Conservation (phyloP, 1,140 invertebrate genomes). For the Ceratosolen fusciceps region DNA sequence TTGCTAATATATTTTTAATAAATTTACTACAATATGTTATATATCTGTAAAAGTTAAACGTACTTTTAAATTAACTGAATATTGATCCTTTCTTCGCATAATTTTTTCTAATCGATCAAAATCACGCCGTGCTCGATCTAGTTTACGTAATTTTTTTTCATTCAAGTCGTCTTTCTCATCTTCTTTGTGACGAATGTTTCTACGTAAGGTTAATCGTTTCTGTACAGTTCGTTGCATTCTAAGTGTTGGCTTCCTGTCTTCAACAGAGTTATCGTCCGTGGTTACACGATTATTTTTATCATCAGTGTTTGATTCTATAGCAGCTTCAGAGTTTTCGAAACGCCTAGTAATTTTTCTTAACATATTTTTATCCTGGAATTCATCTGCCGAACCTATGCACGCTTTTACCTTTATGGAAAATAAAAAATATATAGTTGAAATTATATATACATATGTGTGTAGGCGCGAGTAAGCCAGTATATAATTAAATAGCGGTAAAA, state of each 20-base stretch:
- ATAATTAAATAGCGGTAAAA: too few relatives aligned
- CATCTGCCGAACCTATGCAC: slow-evolving; percentile 52
- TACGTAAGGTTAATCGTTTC: neutral
- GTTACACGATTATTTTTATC: neutral
- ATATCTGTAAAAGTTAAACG: neutral
- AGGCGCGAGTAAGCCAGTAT: too few relatives aligned
- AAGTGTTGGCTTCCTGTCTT: neutral
- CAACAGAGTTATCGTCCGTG: neutral
- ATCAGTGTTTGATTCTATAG: slow-evolving; percentile 5
- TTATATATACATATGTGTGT: too few relatives aligned
- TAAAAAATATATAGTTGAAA: neutral
- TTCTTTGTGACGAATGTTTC: slow-evolving; percentile 42
- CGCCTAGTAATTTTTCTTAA: slow-evolving; percentile 48
- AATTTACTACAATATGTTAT: too few relatives aligned
- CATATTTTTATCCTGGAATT: slow-evolving; percentile 39
- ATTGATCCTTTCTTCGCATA: slow-evolving; percentile 20
- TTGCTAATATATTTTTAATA: neutral
- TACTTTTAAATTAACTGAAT: slow-evolving; percentile 27
- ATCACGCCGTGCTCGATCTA: slow-evolving; percentile 37
- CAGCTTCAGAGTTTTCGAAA: slow-evolving; percentile 9
- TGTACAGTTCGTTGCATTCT: slow-evolving; percentile 16
- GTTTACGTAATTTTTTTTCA: slow-evolving; percentile 37
- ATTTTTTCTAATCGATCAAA: slow-evolving; percentile 35
- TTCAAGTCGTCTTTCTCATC: slow-evolving; percentile 39
- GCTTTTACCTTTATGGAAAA: slow-evolving; percentile 53